Evolutionary conservation across 2,797 vertebrate genomes (phyloP).

Genomic region (Melopsittacus undulatus): DNA sequence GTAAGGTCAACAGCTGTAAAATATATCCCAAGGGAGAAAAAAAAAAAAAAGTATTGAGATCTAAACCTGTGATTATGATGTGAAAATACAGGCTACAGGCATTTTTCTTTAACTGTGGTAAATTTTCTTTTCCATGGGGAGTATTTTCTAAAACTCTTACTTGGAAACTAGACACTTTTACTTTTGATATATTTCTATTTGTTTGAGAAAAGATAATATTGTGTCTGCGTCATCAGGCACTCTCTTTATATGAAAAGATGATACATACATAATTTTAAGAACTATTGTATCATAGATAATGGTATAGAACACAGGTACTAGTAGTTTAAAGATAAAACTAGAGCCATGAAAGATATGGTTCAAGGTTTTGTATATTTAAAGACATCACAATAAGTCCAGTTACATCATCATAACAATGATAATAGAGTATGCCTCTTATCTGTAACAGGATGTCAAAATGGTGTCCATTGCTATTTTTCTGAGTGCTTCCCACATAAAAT

Average conservation of each 20-base stretch:
- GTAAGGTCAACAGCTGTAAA: background rate
- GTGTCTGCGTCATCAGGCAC: background rate
- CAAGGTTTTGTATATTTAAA: background rate
- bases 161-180: background rate
- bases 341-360: background rate
- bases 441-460: background rate
- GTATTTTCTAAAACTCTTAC: background rate
- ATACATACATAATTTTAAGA: background rate
- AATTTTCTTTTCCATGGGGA: background rate
- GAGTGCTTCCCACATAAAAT: background rate
- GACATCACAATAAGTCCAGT: background rate
- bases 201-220: background rate
- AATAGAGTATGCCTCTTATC: background rate
- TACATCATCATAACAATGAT: background rate
- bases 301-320: background rate
- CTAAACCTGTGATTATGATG: background rate
- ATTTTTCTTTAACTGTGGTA: background rate
- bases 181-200: background rate
- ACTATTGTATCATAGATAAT: background rate
- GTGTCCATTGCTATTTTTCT: background rate
- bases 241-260: background rate
- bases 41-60: background rate
- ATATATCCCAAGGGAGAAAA: background rate
- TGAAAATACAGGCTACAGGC: background rate
- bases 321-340: background rate